Evolutionary conservation across 2,113 vertebrate genomes (phyloP).

Genomic region (Panthera leo): DNA sequence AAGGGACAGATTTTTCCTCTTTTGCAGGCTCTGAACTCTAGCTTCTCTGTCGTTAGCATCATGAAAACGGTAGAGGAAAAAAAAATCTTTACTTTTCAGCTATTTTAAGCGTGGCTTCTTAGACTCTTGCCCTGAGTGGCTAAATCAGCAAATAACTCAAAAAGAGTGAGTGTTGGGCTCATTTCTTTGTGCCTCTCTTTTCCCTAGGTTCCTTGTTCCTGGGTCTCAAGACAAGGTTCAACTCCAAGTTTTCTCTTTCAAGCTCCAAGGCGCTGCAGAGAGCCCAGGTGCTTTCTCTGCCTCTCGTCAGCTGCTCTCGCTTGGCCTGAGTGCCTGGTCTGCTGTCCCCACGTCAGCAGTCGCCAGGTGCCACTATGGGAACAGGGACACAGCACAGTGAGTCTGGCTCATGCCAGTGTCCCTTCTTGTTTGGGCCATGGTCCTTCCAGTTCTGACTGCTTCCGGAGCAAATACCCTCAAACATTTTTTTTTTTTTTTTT

Average conservation of each 20-base stretch:
- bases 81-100: background rate
- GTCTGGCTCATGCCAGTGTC: rapidly evolving
- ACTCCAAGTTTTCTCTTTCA: background rate
- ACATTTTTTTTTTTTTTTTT: too few relatives aligned
- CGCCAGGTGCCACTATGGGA: rapidly evolving
- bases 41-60: background rate
- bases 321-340: background rate
- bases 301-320: background rate
- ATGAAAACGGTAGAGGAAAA: background rate
- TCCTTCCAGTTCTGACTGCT: background rate
- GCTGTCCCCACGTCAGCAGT: background rate
- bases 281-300: too few relatives aligned
- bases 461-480: background rate
- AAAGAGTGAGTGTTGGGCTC: background rate
- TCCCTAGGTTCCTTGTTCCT: background rate
- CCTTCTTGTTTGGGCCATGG: background rate
- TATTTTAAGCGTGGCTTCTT: background rate
- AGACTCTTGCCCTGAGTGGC: background rate
- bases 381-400: background rate
- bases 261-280: background rate
- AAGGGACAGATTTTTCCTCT: background rate
- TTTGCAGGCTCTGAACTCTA: background rate
- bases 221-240: background rate
- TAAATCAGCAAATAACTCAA: background rate
- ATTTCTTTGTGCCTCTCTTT: background rate